Conservation (phyloP, 2,113 vertebrate species). For the Chloebia gouldiae region DNA sequence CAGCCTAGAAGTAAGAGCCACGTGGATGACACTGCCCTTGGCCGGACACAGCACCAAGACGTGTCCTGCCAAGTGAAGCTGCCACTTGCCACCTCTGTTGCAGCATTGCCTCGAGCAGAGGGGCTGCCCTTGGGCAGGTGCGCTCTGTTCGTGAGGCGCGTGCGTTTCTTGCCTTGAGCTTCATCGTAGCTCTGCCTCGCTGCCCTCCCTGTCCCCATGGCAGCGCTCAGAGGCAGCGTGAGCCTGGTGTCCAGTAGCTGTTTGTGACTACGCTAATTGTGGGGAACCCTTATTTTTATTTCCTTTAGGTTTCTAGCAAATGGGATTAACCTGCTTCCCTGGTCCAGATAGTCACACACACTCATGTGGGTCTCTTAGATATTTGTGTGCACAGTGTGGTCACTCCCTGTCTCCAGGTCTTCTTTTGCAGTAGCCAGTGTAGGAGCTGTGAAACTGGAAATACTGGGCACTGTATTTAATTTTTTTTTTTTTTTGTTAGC, state of each 20-base stretch:
- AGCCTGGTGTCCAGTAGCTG: conserved; percentile 68
- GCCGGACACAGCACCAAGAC: fast-evolving
- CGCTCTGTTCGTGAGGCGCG: neutral
- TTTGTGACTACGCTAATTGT: conserved; percentile 65
- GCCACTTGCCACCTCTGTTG: neutral
- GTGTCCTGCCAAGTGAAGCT: neutral
- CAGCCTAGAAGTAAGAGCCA: neutral
- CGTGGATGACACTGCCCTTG: neutral
- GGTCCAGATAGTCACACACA: conserved; percentile 17
- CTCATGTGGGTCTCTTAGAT: conserved; percentile 5
- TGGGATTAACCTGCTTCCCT: neutral
- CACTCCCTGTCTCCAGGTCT: neutral
- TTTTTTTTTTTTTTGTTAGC: neutral
- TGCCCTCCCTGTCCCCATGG: neutral
- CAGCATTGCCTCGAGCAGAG: neutral
- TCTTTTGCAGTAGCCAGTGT: conserved; percentile 20
- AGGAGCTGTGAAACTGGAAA: conserved; percentile 44
- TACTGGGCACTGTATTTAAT: neutral
- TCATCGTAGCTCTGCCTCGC: conserved; percentile 43
- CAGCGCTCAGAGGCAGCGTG: neutral
- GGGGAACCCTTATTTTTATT: conserved; percentile 52
- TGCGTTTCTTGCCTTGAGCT: conserved; percentile 62
- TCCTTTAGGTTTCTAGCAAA: conserved; percentile 55
- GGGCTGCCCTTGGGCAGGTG: neutral
- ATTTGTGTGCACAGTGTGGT: neutral